Conservation (phyloP, 2,888 invertebrate species). For the Steinernema scapterisci region DNA sequence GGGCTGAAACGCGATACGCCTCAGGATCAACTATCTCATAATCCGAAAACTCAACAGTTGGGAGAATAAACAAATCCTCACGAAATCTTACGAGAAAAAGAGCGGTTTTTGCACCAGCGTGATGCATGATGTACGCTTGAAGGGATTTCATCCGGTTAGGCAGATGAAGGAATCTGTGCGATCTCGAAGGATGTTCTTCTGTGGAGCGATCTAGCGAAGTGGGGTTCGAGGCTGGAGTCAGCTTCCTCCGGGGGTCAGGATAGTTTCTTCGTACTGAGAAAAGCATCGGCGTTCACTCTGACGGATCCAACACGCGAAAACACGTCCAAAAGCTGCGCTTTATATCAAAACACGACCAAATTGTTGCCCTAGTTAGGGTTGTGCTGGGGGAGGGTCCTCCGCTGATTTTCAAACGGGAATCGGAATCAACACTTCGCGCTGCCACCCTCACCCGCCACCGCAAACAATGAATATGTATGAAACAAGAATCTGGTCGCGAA, state of each 20-base stretch:
- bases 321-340: background rate
- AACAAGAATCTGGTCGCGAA: background rate
- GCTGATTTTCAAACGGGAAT: background rate
- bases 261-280: background rate
- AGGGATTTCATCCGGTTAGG: conserved; percentile 34
- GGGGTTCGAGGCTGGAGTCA: background rate
- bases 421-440: background rate
- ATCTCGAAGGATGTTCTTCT: background rate
- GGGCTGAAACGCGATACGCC: background rate
- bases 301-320: background rate
- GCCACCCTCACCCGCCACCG: background rate
- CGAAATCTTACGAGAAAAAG: conserved; percentile 16
- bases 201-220: background rate
- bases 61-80: too few relatives aligned
- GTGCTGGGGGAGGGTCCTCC: background rate
- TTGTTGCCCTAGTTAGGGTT: background rate
- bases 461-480: conserved; percentile 6
- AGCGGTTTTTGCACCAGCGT: conserved; percentile 33
- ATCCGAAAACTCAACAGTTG: too few relatives aligned
- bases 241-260: background rate
- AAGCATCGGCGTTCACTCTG: background rate
- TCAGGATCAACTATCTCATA: too few relatives aligned
- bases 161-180: background rate
- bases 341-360: conserved; percentile 3
- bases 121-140: conserved; percentile 33